Base-by-base conservation (phyloP, 1,140 invertebrate species). In the Lineus longissimus region DNA sequence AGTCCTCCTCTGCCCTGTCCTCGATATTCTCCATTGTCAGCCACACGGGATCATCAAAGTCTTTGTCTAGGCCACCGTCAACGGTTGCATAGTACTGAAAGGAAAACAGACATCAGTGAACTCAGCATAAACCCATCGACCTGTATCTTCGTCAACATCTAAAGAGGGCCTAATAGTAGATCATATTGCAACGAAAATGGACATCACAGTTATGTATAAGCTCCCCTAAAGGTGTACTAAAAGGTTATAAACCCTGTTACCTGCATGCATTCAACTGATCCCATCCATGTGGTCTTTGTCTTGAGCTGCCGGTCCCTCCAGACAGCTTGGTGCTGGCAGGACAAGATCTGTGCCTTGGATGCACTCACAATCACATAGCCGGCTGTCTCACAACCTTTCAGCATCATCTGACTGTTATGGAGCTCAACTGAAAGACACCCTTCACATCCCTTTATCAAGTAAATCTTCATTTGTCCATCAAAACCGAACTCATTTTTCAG, bases 331-430 rank as follows among this genome's bases (percentile, higher is more conserved):
- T 98, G 94, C 62, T 93, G 87, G 55, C 91, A 85, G 78, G 98
- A 94, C 2, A 93, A 81, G 69, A 98, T 93, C 81, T 95, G 91
- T 0, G 95, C 93, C 74, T 96, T 95, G 0, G 95, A 93, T 2
- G 96, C 94, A 75, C 93, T 95, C 57, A 98, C 85, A 54, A 99
- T 94, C 15, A 99, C 92, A 83, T 98, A 98, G 19, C 96, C 96
- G 61, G 91, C 89, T 0, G 94, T 95, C 84, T 98, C 95, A 76
- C 92, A 94, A 27, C 95, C 95, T 82, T 95, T 95, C 13, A 98
- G 80, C 66, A 98, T 86, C 54, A 98, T 92, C 85, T 98, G 96
- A 64, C 93, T 94, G 82, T 98, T 97, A 29, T 97, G 91, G 29
- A 98, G 81, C 71, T 92, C 91, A 85, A 97, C 92, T 94, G 77